Evolutionary conservation across 2,888 invertebrate genomes (phyloP).

Genomic region (Sarcophaga caerulescens): DNA sequence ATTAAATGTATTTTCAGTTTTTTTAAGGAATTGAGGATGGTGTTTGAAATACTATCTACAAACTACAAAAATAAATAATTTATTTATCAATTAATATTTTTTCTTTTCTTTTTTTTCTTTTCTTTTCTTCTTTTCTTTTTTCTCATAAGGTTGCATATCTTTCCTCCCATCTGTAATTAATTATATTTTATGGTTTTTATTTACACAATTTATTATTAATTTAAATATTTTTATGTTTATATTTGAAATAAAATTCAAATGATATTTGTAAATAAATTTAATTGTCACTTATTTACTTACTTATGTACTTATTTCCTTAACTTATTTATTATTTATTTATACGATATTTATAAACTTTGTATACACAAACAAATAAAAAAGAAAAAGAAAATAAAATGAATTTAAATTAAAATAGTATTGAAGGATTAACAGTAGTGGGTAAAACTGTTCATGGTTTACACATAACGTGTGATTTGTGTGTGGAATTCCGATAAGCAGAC

Average conservation of each 20-base stretch:
- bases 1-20: not conserved
- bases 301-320: not conserved
- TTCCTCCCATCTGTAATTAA: not conserved
- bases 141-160: not conserved
- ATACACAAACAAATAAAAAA: slow-evolving; percentile 31
- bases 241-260: not conserved
- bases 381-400: not conserved
- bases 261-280: not conserved
- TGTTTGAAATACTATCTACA: slow-evolving; percentile 60
- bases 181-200: slow-evolving; percentile 37
- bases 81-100: slow-evolving; percentile 21
- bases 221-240: not conserved
- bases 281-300: not conserved
- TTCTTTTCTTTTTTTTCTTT: not conserved
- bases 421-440: slow-evolving; percentile 57
- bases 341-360: slow-evolving; percentile 37
- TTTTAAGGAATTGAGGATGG: not conserved
- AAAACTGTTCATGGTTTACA: slow-evolving; percentile 81
- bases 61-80: slow-evolving; percentile 67
- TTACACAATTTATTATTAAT: slow-evolving; percentile 42
- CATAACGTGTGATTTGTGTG: slow-evolving; percentile 92
- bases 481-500: slow-evolving; percentile 93
- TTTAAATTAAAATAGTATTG: slow-evolving; percentile 20
- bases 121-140: slow-evolving; percentile 1
- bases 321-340: not conserved